Conservation (phyloP, 1,140 invertebrate species). For the Latrodectus geometricus region DNA sequence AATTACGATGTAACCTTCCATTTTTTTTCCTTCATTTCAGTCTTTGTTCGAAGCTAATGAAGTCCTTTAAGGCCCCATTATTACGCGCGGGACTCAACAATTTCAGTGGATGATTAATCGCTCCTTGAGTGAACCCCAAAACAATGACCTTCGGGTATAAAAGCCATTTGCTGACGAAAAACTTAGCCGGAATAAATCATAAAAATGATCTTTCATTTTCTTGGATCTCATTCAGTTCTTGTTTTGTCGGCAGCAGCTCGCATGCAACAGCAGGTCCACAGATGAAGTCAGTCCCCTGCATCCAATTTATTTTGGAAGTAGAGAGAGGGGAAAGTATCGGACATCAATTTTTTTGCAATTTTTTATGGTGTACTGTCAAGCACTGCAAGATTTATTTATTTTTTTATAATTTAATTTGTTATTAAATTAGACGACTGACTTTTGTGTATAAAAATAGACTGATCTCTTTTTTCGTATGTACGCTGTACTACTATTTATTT, state of each 20-base stretch:
- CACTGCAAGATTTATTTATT: too few species aligned
- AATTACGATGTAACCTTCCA: constrained; percentile 23
- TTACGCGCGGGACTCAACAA: constrained; percentile 39
- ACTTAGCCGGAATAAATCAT: constrained; percentile 43
- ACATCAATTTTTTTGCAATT: background rate
- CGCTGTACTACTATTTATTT: too few species aligned
- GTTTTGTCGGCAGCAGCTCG: background rate
- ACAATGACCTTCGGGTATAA: constrained; percentile 46
- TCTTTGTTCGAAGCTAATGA: constrained; percentile 53
- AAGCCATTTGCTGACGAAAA: constrained; percentile 31
- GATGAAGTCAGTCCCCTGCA: background rate
- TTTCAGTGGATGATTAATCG: constrained; percentile 52
- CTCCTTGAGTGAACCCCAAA: constrained; percentile 51
- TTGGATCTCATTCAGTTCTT: background rate
- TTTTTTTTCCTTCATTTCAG: constrained; percentile 36
- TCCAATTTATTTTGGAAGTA: background rate
- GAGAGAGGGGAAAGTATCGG: background rate
- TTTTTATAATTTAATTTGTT: too few species aligned
- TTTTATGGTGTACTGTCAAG: background rate
- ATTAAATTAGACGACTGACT: too few species aligned
- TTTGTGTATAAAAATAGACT: too few species aligned
- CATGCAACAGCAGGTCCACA: background rate
- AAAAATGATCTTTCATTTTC: constrained; percentile 31
- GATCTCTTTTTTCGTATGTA: too few species aligned
- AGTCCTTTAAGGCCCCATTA: constrained; percentile 54